Percentiles rank a stretch among this genome's conserved stretches.
Evolutionary conservation across 2,113 vertebrate species (phyloP).

Genomic region (Campylomormyrus tamandua): DNA sequence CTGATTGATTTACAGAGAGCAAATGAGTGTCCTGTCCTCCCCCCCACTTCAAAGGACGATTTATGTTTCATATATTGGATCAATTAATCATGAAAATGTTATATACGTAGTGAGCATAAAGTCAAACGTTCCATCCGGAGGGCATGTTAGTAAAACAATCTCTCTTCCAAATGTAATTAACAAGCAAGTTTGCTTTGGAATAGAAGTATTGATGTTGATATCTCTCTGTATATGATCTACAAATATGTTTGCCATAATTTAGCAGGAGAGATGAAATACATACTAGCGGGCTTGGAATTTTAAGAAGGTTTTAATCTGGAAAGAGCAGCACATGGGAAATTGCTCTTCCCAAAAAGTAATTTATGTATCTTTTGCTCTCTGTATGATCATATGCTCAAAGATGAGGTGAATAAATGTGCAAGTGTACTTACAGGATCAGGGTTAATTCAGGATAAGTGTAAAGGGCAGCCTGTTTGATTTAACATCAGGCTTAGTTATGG

Average conservation of each 20-base stretch:
- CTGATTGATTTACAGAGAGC: neutral
- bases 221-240: neutral
- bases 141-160: neutral
- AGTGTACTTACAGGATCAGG: neutral
- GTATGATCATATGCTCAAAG: neutral
- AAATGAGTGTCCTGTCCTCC: neutral
- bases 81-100: neutral
- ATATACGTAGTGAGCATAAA: neutral
- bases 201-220: neutral
- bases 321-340: neutral
- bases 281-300: neutral
- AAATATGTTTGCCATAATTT: neutral
- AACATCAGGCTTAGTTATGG: neutral
- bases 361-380: neutral
- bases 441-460: neutral
- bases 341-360: neutral
- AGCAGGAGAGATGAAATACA: neutral
- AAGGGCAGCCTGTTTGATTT: neutral
- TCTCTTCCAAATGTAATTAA: constrained; percentile 1
- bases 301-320: neutral
- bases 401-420: neutral
- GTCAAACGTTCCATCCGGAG: neutral
- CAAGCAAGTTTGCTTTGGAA: neutral
- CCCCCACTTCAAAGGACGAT: neutral
- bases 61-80: neutral